phyloP scores from a whole-genome alignment of 2,888 invertebrate species.

The Aphidoletes aphidimyza region DNA sequence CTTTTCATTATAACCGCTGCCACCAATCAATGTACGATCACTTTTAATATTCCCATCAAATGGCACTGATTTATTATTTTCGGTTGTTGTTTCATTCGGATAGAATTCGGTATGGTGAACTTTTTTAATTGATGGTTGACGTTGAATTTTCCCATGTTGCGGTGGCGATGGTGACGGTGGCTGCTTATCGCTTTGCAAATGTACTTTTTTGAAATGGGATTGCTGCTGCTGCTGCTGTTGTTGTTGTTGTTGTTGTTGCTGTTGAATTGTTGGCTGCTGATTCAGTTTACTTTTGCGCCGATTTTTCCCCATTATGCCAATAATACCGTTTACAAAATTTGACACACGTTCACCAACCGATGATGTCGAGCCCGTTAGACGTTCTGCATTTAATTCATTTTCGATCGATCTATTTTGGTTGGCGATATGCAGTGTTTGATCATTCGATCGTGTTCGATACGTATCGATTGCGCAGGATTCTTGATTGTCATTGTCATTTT shows the following conservation, averaged over 20 bases:
- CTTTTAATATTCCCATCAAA: conserved; percentile 1
- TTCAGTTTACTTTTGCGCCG: conserved; percentile 15
- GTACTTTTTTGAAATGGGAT: conserved; percentile 13
- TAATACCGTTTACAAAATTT: conserved; percentile 37
- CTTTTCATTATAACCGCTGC: background rate
- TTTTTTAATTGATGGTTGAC: background rate
- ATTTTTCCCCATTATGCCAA: conserved; percentile 38
- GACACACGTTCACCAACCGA: conserved; percentile 52
- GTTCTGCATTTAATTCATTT: conserved; percentile 23
- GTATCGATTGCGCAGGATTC: conserved; percentile 30
- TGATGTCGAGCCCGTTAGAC: background rate
- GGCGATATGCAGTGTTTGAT: conserved; percentile 16
- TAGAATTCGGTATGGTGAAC: background rate
- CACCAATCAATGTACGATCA: background rate
- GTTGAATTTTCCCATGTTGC: background rate
- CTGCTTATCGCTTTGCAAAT: conserved; percentile 26
- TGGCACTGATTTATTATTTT: conserved; percentile 35
- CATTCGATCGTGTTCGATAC: conserved; percentile 19
- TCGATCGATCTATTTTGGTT: conserved; percentile 54
- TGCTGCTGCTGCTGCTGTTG: background rate
- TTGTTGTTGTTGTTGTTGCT: background rate
- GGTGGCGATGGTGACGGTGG: too few relatives aligned
- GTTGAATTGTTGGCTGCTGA: conserved; percentile 41
- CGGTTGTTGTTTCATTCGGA: background rate
- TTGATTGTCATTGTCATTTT: conserved; percentile 1